Conservation (phyloP, 2,113 vertebrate genomes). For the Myotis davidii region DNA sequence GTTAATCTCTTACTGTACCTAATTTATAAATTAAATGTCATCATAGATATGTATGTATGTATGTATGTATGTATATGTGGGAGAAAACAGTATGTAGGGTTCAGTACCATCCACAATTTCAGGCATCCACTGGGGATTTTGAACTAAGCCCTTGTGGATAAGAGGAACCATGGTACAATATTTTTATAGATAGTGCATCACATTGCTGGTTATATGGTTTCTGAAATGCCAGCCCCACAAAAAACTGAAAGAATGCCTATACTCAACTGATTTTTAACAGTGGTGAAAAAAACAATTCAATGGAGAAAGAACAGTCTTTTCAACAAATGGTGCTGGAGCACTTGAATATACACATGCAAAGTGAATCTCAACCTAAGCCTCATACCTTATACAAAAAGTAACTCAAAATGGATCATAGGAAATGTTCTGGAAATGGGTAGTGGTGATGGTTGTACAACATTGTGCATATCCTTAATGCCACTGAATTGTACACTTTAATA, state of each 20-base stretch:
- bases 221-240: not conserved
- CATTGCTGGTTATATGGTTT: not conserved
- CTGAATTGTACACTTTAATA: not conserved
- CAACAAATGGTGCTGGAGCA: not conserved
- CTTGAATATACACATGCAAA: not conserved
- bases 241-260: not conserved
- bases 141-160: not conserved
- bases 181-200: not conserved
- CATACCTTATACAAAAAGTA: not conserved
- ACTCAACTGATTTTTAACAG: not conserved
- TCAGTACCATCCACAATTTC: not conserved
- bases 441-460: not conserved
- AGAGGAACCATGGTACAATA: not conserved
- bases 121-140: not conserved
- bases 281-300: not conserved
- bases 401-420: not conserved
- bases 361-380: not conserved
- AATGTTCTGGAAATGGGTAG: not conserved
- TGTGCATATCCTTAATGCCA: not conserved
- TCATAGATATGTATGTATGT: not conserved
- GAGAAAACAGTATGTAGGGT: not conserved
- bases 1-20: not conserved
- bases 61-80: not conserved
- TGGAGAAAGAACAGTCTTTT: not conserved
- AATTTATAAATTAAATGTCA: not conserved